Evolutionary conservation across 2,113 vertebrate genomes (phyloP).

Genomic region (Ptychochromis oligacanthus): DNA sequence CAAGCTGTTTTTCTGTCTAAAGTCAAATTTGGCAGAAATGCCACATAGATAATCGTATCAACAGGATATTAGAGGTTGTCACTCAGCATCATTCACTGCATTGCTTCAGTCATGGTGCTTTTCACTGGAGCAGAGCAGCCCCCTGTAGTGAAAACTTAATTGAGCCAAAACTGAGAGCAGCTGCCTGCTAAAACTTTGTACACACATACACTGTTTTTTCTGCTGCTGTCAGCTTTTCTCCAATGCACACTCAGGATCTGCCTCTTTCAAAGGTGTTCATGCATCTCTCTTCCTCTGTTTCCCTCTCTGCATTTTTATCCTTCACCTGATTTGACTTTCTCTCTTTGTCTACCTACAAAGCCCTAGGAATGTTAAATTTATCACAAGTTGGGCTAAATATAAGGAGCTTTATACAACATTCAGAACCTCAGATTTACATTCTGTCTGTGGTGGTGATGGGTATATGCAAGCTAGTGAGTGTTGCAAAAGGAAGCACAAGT

Average conservation of each 20-base stretch:
- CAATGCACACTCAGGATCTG: neutral
- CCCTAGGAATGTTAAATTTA: rapidly evolving
- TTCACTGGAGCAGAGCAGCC: neutral
- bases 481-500: rapidly evolving
- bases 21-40: slow-evolving; percentile 30
- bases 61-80: slow-evolving; percentile 26
- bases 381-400: too few species aligned
- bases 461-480: neutral
- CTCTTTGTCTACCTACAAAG: neutral
- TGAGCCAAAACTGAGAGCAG: slow-evolving; percentile 42
- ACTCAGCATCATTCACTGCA: slow-evolving; percentile 11
- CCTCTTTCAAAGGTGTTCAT: neutral
- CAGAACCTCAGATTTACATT: too few species aligned
- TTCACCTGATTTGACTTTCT: neutral
- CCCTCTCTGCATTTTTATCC: rapidly evolving
- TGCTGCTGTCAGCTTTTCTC: slow-evolving; percentile 23
- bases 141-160: slow-evolving; percentile 25
- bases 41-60: neutral
- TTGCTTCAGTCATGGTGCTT: slow-evolving; percentile 9
- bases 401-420: too few species aligned
- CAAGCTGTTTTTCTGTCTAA: neutral
- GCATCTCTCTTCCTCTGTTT: neutral
- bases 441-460: too few species aligned
- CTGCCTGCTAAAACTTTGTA: slow-evolving; percentile 26
- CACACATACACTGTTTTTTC: neutral